Evolutionary conservation across 2,797 vertebrate genomes (phyloP).

Genomic region (Ceryle rudis): DNA sequence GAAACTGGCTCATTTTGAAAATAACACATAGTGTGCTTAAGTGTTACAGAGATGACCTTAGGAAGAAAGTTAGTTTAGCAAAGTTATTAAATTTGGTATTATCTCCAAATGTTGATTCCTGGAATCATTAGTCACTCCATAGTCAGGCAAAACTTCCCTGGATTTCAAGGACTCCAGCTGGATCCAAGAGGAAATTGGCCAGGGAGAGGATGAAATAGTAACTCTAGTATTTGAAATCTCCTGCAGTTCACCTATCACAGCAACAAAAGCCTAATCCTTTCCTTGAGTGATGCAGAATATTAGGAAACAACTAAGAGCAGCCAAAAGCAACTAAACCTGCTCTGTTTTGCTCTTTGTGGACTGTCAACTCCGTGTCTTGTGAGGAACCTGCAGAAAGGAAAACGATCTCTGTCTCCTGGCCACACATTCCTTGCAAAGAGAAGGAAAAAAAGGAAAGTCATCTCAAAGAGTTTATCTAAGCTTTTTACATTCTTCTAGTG

Average conservation of each 20-base stretch:
- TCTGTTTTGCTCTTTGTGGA: slow-evolving; percentile 21
- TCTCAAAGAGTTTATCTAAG: slow-evolving; percentile 30
- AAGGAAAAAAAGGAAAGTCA: background rate
- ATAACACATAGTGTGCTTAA: background rate
- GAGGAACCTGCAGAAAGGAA: slow-evolving; percentile 58
- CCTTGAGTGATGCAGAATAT: background rate
- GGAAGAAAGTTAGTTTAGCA: slow-evolving; percentile 48
- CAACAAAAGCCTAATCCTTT: background rate
- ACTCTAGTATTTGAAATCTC: slow-evolving; percentile 29
- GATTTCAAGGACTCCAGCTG: slow-evolving; percentile 44
- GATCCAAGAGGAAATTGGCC: slow-evolving; percentile 58
- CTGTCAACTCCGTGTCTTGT: slow-evolving; percentile 1
- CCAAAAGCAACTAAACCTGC: slow-evolving; percentile 26
- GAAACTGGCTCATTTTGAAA: background rate
- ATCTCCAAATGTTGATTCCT: slow-evolving; percentile 63
- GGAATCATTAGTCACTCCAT: slow-evolving; percentile 62
- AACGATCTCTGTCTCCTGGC: background rate
- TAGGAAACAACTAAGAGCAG: background rate
- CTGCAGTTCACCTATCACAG: slow-evolving; percentile 33
- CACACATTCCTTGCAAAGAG: background rate
- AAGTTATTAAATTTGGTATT: slow-evolving; percentile 40
- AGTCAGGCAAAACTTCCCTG: slow-evolving; percentile 59
- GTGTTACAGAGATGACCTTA: slow-evolving; percentile 24
- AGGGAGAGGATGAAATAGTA: slow-evolving; percentile 41
- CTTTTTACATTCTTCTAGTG: background rate